Evolutionary conservation across 2,113 vertebrate genomes (phyloP).

Genomic region (Pipa parva): DNA sequence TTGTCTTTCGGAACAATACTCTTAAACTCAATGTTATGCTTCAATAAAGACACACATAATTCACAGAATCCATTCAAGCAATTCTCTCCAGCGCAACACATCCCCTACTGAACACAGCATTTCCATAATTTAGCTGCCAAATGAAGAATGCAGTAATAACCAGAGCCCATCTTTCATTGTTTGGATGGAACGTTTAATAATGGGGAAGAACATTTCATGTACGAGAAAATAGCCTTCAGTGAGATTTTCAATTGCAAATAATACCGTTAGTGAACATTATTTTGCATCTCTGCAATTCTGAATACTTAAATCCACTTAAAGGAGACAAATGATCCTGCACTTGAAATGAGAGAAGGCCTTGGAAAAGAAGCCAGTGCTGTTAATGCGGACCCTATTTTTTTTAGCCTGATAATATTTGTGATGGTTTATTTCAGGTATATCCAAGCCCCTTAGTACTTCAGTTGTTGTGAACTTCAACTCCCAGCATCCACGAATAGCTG

Average conservation of each 20-base stretch:
- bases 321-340: conserved; percentile 1
- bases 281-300: conserved; percentile 4
- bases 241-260: conserved; percentile 21
- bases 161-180: neutral
- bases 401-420: no score
- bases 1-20: no score
- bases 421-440: no score
- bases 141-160: conserved; percentile 4
- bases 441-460: no score
- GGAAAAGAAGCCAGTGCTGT: no score
- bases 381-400: no score
- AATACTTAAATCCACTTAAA: conserved; percentile 10
- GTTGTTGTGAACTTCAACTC: no score
- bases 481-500: no score
- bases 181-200: neutral
- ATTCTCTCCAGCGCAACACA: conserved; percentile 11
- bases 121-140: conserved; percentile 31
- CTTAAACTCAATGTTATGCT: no score
- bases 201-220: neutral
- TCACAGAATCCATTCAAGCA: neutral
- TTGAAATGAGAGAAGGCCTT: neutral
- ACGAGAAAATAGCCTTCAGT: conserved; percentile 18
- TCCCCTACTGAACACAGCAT: neutral
- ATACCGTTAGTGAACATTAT: conserved; percentile 15
- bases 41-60: no score